Percentiles rank a stretch among this genome's conserved stretches.
These are phyloP conservation scores for Anolis carolinensis DNA, from an alignment of 2,113 vertebrate species.

Conservation along the genomic window DNA sequence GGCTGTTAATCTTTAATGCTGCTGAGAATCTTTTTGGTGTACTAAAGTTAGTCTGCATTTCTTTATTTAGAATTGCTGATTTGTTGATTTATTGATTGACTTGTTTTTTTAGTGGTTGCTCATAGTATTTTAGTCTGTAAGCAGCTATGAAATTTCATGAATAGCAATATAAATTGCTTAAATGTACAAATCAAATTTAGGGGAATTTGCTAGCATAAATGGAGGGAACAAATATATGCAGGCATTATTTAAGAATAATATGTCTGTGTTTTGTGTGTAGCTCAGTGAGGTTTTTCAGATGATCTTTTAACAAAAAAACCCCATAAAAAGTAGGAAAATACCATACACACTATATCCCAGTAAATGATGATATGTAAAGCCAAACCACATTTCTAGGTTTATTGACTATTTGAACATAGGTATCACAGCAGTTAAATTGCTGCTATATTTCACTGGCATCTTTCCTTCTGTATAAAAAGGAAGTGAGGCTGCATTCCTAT, in stretches of 20 bases:
- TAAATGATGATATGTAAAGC: neutral
- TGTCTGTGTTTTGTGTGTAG: neutral
- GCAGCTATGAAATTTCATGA: neutral
- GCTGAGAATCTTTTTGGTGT: neutral
- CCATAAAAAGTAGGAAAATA: too few relatives aligned
- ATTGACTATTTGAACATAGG: neutral
- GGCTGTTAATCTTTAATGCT: neutral
- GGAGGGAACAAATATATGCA: neutral
- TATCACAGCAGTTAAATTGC: neutral
- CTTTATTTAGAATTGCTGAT: neutral
- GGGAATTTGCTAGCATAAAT: neutral
- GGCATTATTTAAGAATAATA: neutral
- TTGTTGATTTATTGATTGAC: neutral
- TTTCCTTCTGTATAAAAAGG: slow-evolving; percentile 18
- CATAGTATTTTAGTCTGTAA: neutral
- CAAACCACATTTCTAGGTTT: neutral
- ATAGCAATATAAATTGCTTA: neutral
- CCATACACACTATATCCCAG: too few relatives aligned
- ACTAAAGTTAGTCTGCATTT: neutral
- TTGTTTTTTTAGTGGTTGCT: neutral
- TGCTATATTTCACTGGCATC: neutral
- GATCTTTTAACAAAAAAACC: too few relatives aligned
- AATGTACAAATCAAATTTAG: neutral
- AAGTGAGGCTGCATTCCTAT: neutral
- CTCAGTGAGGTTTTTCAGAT: neutral